A percentile compares a stretch with the other conserved stretches of the same genome.
phyloP scores from a whole-genome alignment of 2,888 invertebrate genomes.

The Thymelicus sylvestris region DNA sequence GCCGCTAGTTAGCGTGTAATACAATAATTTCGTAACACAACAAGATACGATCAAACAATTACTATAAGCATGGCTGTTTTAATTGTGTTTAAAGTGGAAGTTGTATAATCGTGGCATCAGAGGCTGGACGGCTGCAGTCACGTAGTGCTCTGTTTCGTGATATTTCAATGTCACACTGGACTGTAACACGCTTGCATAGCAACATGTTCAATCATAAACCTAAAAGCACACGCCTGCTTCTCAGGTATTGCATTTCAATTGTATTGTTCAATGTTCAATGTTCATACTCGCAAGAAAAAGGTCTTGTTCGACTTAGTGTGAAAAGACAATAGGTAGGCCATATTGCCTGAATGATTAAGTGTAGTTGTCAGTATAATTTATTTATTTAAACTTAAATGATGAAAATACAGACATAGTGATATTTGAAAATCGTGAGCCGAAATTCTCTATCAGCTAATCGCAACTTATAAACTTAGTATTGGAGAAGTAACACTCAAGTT shows the following conservation, averaged over 20 bases:
- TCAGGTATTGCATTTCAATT: constrained; percentile 17
- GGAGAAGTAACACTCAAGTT: too few species aligned
- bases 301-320: too few species aligned
- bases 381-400: too few species aligned
- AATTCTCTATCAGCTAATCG: too few species aligned
- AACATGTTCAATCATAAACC: constrained; percentile 40
- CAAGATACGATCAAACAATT: constrained; percentile 36
- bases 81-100: constrained; percentile 43
- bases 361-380: too few species aligned
- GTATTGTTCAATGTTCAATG: neutral
- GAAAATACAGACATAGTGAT: too few species aligned
- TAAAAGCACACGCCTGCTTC: constrained; percentile 26
- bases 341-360: too few species aligned
- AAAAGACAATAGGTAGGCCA: too few species aligned
- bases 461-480: too few species aligned
- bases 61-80: constrained; percentile 39
- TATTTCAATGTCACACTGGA: constrained; percentile 41
- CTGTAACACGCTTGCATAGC: constrained; percentile 34
- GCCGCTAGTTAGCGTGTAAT: constrained; percentile 28
- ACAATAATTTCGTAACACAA: constrained; percentile 30
- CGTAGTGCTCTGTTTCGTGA: constrained; percentile 40
- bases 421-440: too few species aligned
- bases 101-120: constrained; percentile 39
- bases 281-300: neutral
- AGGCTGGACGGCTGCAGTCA: constrained; percentile 25